These are phyloP conservation scores for Mustelus asterias DNA, from an alignment of 2,113 vertebrate species.

Conservation along the genomic window DNA sequence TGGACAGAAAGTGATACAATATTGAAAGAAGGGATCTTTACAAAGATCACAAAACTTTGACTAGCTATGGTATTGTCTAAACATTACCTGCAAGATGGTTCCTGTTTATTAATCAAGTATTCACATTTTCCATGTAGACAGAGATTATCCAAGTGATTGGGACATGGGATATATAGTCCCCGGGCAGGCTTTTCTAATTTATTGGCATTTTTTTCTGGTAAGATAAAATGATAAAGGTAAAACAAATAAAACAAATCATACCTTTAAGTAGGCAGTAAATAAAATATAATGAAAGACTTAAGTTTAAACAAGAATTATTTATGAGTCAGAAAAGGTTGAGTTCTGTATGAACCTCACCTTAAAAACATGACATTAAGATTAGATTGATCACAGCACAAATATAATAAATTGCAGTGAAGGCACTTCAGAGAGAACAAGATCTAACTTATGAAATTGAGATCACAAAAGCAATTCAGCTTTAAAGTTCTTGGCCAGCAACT, in stretches of 20 bases:
- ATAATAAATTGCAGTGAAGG: not conserved
- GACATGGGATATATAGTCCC: slow-evolving; percentile 85
- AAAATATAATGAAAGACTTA: not conserved
- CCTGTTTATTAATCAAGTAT: slow-evolving; percentile 76
- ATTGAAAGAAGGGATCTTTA: not conserved
- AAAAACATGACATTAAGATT: not conserved
- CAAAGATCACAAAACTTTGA: not conserved
- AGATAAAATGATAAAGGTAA: slow-evolving; percentile 42
- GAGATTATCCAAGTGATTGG: slow-evolving; percentile 88
- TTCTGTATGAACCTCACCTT: not conserved
- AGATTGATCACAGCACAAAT: not conserved
- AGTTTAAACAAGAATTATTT: not conserved
- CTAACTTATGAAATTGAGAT: not conserved
- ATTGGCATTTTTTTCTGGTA: slow-evolving; percentile 72
- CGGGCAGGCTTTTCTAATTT: slow-evolving; percentile 75
- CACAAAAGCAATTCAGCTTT: not conserved
- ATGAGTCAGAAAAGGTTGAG: not conserved
- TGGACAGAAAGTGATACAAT: slow-evolving; percentile 12
- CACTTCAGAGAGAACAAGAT: not conserved
- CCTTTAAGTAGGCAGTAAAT: not conserved
- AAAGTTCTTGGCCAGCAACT: not conserved
- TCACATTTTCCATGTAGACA: slow-evolving; percentile 96
- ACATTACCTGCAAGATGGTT: slow-evolving; percentile 90
- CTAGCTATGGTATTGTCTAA: not conserved
- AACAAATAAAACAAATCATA: too few species aligned